Conservation (phyloP, 2,113 vertebrate species). For the Rhea americana region DNA sequence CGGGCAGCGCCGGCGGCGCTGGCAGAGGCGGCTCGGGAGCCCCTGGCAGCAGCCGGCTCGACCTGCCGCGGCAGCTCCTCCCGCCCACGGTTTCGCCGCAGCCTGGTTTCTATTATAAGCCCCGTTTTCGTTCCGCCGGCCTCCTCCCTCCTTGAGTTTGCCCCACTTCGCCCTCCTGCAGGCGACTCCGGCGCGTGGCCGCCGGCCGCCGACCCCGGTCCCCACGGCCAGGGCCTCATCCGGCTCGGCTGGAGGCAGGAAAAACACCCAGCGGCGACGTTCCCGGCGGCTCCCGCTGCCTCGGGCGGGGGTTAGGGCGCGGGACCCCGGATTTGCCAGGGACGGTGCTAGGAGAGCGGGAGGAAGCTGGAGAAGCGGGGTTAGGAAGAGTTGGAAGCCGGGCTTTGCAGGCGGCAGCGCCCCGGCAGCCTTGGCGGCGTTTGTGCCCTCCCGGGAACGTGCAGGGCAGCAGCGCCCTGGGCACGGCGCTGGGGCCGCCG, state of each 20-base stretch:
- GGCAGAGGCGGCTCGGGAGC: accelerated
- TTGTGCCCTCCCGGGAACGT: background rate
- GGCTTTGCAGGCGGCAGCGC: background rate
- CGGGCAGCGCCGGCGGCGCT: background rate
- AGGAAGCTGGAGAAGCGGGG: background rate
- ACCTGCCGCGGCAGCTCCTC: background rate
- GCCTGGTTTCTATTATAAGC: conserved; percentile 48
- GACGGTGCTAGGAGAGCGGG: background rate
- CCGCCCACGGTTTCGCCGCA: conserved; percentile 37
- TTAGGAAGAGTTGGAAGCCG: background rate
- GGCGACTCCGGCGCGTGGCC: accelerated
- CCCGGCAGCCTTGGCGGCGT: background rate
- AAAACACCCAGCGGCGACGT: background rate
- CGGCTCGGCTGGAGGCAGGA: background rate
- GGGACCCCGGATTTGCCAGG: background rate
- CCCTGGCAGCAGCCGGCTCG: background rate
- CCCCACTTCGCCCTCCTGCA: background rate
- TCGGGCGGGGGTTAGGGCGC: background rate
- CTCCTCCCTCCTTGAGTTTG: conserved; percentile 42
- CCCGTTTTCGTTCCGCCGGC: background rate
- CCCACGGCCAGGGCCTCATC: background rate
- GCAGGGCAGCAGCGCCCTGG: accelerated
- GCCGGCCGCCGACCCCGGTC: background rate
- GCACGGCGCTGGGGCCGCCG: background rate
- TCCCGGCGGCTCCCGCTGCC: background rate